Evolutionary conservation across 2,888 invertebrate genomes (phyloP), one percentile per base, ranked within the genome.

Genomic region (Monochamus alternatus): DNA sequence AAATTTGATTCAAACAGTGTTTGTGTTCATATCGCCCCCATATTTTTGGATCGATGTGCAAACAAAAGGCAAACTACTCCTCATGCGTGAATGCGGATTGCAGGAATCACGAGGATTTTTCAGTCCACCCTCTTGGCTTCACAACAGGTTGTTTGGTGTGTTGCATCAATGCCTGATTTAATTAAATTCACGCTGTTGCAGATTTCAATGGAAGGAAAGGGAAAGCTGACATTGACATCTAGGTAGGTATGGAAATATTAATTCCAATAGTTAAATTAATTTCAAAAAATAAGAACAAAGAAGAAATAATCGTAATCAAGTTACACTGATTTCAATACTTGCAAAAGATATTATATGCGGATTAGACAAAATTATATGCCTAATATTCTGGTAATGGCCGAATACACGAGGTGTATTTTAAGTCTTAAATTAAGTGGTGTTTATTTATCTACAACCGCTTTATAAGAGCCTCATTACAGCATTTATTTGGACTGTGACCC

Each of bases 61-160:
- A 22, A 68, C 58, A 68, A 68, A 59, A 68, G 68, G 58, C 43
- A 9, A 68, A 68, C 68, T 58, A 38, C 59, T 51, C 47, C n/a
- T 65, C 8, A 12, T 32, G 66, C 66, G 55, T 66, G 55, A n/a
- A 31, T 66, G 55, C 32, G 52, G 38, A 66, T 66, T 68, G 59
- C 58, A 68, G 59, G 38, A 52, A 68, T 68, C 38, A 44, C 58
- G 44, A 59, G 68, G 58, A 68, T 68, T 58, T 66, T 68, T 67
- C 44, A 68, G 59, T 58, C 10, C 68, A 59, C 68, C 43, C 68
- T 68, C 59, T 68, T 58, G 59, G 59, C 22, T 43, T 9, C 32
- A 66, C 68, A 68, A 68, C 68, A 68, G 59, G 68, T 68, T 68
- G 68, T 68, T 59, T 58, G 14, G 59, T 68, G 58, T 58, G 59